Base-by-base conservation (phyloP, 2,888 invertebrate species). In the Azorinus chamasolen region DNA sequence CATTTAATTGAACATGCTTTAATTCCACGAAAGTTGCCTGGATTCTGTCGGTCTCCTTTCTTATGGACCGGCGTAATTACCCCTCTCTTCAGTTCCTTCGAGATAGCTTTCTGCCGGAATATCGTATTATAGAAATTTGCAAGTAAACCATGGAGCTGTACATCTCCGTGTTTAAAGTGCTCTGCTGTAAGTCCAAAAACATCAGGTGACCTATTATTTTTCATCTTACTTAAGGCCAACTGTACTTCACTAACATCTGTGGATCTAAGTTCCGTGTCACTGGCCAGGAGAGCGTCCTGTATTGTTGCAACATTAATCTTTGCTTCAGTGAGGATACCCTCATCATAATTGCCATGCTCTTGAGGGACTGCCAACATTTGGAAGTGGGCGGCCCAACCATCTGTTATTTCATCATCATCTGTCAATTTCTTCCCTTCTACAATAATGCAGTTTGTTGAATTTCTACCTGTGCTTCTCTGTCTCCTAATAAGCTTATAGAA, bases 21-120 rank as follows among this genome's bases (percentile, higher is more conserved):
- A 1, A 62, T 62, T 18, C 64, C 64, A n/a, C 53, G 6, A 24
- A 43, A 63, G 18, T 53, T 63, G 14, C 53, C 41, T n/a, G 53
- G 63, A 25, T 50, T 24, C 2, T 37, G 20, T 16, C 1, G 16
- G 51, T 53, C 51, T 1, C 63, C 53, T 32, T 65, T 65, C 14
- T 39, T 32, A 20, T 14, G 18, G 20, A 53, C 18, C 0, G 51
- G 63, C 6, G 63, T 53, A 16, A 53, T 20, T 22, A 43, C 51
- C 1, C 53, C 63, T 22, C 37, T 46, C 18, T 62, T 63, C 18
- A 63, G 27, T 16, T 43, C 12, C n/a, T n/a, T n/a, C 22, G 51
- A 41, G 16, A 62, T n/a, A 6, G 10, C n/a, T 14, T 2, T 24
- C 12, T 24, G 18, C 55, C 3, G 16, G 3, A 51, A 16, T 1